Evolutionary conservation across 2,888 invertebrate species (phyloP).

Genomic region (Steinernema hermaphroditum): DNA sequence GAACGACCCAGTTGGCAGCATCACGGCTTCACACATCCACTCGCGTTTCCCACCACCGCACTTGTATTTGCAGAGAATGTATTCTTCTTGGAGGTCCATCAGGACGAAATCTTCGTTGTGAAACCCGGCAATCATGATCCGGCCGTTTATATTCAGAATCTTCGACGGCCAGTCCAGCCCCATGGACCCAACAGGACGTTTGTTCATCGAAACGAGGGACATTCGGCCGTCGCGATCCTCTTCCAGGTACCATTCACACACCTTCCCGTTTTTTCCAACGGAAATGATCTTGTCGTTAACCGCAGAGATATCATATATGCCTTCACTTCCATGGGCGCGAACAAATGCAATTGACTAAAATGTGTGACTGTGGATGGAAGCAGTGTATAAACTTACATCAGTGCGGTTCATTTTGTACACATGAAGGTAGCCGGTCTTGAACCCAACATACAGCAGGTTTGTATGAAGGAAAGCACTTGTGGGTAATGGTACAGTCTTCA

Average conservation of each 20-base stretch:
- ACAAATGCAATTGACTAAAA: neutral
- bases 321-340: neutral
- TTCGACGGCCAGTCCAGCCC: constrained; percentile 34
- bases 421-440: neutral
- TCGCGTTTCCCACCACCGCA: constrained; percentile 36
- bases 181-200: constrained; percentile 2
- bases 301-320: constrained; percentile 2
- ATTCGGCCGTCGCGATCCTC: neutral
- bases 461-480: neutral
- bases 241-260: constrained; percentile 14
- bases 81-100: neutral
- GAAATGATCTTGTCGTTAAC: constrained; percentile 5
- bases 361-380: neutral
- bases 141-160: constrained; percentile 25
- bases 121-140: constrained; percentile 28
- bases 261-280: constrained; percentile 31
- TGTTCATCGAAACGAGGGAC: neutral
- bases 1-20: neutral
- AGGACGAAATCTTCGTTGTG: constrained; percentile 13
- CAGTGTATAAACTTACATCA: neutral
- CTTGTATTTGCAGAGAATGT: constrained; percentile 17
- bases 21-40: constrained; percentile 1
- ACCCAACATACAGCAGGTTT: constrained; percentile 5
- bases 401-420: neutral
- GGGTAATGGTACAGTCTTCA: neutral